A percentile compares a stretch with the other conserved stretches of the same genome.
Evolutionary conservation across 2,888 invertebrate genomes (phyloP).

Genomic region (Neuroscelio doddi): DNA sequence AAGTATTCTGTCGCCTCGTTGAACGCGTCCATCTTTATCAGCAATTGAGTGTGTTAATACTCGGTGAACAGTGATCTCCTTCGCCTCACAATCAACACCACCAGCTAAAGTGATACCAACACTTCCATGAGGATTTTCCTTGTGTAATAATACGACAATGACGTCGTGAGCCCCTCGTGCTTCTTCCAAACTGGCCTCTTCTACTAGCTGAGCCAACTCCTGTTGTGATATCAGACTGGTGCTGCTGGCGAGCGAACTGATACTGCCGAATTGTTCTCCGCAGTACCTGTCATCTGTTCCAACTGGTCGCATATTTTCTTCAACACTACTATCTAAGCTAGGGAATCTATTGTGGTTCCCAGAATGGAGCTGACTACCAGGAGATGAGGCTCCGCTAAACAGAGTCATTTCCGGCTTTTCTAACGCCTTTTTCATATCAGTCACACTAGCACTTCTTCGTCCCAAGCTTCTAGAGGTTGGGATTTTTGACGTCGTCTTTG

Average conservation of each 20-base stretch:
- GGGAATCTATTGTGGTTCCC: conserved; percentile 72
- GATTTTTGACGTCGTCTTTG: conserved; percentile 55
- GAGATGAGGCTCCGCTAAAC: conserved; percentile 16
- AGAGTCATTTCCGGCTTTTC: conserved; percentile 70
- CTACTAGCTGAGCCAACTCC: conserved; percentile 79
- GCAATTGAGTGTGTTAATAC: conserved; percentile 90
- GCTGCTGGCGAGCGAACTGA: conserved; percentile 75
- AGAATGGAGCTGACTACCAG: conserved; percentile 13
- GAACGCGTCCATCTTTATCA: conserved; percentile 87
- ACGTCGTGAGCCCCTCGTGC: conserved; percentile 74
- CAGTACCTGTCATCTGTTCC: conserved; percentile 60
- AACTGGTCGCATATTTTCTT: conserved; percentile 68
- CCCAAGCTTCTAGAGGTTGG: conserved; percentile 58
- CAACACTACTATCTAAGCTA: conserved; percentile 75
- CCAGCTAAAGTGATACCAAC: conserved; percentile 92
- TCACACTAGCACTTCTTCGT: conserved; percentile 73
- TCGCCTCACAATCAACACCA: conserved; percentile 92
- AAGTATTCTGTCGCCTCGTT: conserved; percentile 89
- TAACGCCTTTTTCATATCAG: conserved; percentile 76
- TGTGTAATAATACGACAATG: conserved; percentile 78
- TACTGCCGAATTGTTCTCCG: conserved; percentile 74
- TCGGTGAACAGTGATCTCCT: conserved; percentile 93
- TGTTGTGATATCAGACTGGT: conserved; percentile 76
- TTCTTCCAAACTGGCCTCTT: conserved; percentile 79
- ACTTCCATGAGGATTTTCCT: conserved; percentile 81